Evolutionary conservation across 2,797 vertebrate genomes (phyloP).

Genomic region (Vireo griseus): DNA sequence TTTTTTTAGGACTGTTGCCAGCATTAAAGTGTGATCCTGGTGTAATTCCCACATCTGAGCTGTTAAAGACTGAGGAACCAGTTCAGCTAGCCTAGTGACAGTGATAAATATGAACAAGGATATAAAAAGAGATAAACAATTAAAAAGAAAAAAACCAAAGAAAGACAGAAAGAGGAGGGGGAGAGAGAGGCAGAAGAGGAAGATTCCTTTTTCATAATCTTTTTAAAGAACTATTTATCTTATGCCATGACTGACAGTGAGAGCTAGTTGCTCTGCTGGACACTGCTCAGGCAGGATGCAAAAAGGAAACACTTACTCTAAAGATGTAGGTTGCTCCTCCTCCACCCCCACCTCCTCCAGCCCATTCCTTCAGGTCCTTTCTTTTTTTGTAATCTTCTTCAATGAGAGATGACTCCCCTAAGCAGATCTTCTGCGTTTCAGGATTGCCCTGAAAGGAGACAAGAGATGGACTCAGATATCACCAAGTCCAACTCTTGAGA

Average conservation of each 20-base stretch:
- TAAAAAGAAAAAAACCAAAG: neutral
- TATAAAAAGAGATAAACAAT: neutral
- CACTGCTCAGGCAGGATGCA: neutral
- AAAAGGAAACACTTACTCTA: conserved; percentile 70
- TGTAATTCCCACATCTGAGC: neutral
- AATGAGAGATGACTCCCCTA: conserved; percentile 85
- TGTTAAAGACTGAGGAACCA: neutral
- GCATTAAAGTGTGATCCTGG: neutral
- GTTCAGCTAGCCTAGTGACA: neutral
- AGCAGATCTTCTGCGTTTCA: conserved; percentile 84
- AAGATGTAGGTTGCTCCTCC: conserved; percentile 89
- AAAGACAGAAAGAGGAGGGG: neutral
- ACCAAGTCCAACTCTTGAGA: neutral
- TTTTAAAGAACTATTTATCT: neutral
- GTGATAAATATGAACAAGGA: neutral
- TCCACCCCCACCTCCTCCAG: conserved; percentile 89
- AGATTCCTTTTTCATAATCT: neutral
- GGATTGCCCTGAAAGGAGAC: conserved; percentile 74
- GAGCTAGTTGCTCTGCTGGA: neutral
- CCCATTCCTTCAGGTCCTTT: conserved; percentile 72
- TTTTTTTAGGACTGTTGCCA: neutral
- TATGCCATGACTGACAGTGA: neutral
- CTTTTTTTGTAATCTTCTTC: conserved; percentile 77
- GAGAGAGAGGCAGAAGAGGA: too few species aligned
- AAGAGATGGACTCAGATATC: neutral